Evolutionary conservation across 2,888 invertebrate genomes (phyloP), one percentile per base, ranked within the genome.

Genomic region (Enchytraeus crypticus): DNA sequence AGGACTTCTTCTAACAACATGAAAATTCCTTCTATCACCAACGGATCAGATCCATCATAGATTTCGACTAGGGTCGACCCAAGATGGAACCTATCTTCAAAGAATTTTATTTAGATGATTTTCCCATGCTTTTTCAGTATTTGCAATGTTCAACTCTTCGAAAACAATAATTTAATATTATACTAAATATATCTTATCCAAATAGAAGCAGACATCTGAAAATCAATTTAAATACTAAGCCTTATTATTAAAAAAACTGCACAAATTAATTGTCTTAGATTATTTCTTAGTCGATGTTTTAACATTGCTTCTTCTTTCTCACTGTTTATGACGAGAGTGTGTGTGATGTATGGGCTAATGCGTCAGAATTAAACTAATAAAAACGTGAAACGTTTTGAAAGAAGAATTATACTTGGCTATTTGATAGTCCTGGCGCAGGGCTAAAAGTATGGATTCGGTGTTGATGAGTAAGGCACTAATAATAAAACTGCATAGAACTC

Each of bases 391-490:
- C n/a, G n/a, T 11, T 38, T 11, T 8, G 21, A 14, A 26, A 27
- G 23, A 11, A 11, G 21, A 8, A 2, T 45, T 54, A 18, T 56
- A 67, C 66, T 51, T 60, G 51, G 66, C 60, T 14, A 69, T 62
- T 5, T 56, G 47, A 29, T 66, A 62, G 32, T 65, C 64, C 56
- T 69, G 69, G n/a, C 67, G 58, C 1, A 68, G 38, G 23, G 68
- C 57, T 30, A 69, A 45, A 8, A 70, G 62, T 23, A 70, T 47
- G n/a, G 53, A 56, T 46, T 69, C 66, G 8, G 66, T 61, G 60
- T 70, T 70, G 23, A 70, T 53, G 23, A 70, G 59, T 3, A 70
- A 18, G 23, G 66, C 63, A 55, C 61, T 58, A 14, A 66, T 62
- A 11, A 63, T 51, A 21, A 64, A 51, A 26, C 59, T 53, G 29